Conservation (phyloP, 2,113 vertebrate species). For the Vireo altiloquus region DNA sequence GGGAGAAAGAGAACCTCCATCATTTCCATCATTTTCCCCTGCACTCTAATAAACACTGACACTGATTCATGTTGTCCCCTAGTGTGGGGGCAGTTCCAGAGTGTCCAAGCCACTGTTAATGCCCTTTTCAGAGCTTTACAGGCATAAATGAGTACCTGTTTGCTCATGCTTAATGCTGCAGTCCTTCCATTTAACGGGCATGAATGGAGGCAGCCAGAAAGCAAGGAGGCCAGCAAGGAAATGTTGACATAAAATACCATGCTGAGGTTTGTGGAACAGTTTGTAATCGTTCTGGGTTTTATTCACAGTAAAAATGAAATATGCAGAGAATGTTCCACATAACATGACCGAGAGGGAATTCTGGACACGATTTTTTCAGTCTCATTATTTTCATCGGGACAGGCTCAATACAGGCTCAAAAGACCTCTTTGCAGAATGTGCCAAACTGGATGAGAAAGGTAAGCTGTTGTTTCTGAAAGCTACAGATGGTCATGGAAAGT, state of each 20-base stretch:
- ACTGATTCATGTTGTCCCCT: neutral
- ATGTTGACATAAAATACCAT: neutral
- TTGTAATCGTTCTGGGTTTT: neutral
- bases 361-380: slow-evolving; percentile 99
- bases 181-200: neutral
- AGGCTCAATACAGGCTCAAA: slow-evolving; percentile 92
- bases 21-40: neutral
- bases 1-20: neutral
- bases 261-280: neutral
- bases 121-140: neutral
- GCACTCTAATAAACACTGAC: neutral
- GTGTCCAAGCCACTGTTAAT: neutral
- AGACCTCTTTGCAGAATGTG: slow-evolving; percentile 98
- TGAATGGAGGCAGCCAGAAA: neutral
- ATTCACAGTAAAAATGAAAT: slow-evolving; percentile 94
- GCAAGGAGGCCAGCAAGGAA: neutral
- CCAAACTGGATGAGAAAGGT: slow-evolving; percentile 97
- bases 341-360: slow-evolving; percentile 96
- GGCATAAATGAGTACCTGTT: neutral
- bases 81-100: neutral
- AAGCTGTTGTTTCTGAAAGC: neutral
- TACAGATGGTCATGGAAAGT: neutral
- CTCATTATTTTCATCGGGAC: slow-evolving; percentile 98
- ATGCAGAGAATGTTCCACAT: slow-evolving; percentile 95
- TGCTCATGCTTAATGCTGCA: neutral